Conservation (phyloP, 2,797 vertebrate species). For the Novumbra hubbsi region DNA sequence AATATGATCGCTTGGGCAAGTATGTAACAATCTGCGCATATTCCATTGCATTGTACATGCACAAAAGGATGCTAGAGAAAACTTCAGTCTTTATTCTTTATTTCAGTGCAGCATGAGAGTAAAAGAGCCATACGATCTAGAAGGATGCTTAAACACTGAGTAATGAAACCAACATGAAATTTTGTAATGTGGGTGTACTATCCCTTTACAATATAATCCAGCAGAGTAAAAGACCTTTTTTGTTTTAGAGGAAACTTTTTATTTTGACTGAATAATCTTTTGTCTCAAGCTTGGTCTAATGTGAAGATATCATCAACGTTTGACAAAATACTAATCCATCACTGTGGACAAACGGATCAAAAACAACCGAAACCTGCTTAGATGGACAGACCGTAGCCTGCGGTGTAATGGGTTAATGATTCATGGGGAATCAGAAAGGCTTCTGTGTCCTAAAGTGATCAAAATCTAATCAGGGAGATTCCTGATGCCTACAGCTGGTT, state of each 20-base stretch:
- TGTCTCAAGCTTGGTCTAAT: not conserved
- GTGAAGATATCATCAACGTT: conserved; percentile 10
- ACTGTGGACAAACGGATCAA: not conserved
- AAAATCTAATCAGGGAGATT: conserved; percentile 19
- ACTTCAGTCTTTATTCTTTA: not conserved
- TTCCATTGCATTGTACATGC: not conserved
- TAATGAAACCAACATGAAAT: no score
- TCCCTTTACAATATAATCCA: not conserved
- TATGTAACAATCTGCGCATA: not conserved
- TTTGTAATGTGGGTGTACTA: no score
- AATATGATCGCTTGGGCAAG: not conserved
- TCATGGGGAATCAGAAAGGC: conserved; percentile 7
- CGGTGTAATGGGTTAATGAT: conserved; percentile 20
- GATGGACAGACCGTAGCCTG: conserved; percentile 1
- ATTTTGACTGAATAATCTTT: not conserved
- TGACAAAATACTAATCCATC: conserved; percentile 8
- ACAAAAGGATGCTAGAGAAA: not conserved
- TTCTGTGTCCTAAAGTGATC: conserved; percentile 7
- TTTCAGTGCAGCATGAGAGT: not conserved
- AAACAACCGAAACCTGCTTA: not conserved
- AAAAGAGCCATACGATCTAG: not conserved
- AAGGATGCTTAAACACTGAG: no score
- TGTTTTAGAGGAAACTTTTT: not conserved
- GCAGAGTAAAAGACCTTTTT: not conserved
- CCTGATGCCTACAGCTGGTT: conserved; percentile 17